Percentiles rank a stretch among this genome's conserved stretches.
Conservation (phyloP, 1,140 invertebrate genomes). For the Amphibalanus amphitrite region DNA sequence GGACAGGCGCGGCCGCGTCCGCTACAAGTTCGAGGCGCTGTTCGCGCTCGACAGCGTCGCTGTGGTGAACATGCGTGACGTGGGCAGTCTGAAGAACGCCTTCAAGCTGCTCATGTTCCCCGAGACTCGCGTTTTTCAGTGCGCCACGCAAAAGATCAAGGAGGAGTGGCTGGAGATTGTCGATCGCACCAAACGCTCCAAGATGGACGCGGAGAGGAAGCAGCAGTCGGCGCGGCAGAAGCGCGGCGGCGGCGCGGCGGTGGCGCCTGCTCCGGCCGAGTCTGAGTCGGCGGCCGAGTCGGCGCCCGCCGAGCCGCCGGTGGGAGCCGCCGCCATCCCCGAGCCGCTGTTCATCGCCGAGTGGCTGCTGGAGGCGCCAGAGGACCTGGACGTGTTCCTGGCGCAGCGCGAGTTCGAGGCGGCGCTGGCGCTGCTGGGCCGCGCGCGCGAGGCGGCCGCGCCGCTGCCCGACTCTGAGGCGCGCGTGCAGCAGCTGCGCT, state of each 20-base stretch:
- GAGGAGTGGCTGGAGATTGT: constrained; percentile 28
- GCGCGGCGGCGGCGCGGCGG: constrained; percentile 12
- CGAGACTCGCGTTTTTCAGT: constrained; percentile 81
- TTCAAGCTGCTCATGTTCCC: constrained; percentile 90
- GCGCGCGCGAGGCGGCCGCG: background rate
- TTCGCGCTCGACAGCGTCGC: constrained; percentile 84
- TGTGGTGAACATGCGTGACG: constrained; percentile 85
- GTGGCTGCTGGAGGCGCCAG: constrained; percentile 79
- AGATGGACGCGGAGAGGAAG: constrained; percentile 11
- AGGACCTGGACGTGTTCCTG: constrained; percentile 89
- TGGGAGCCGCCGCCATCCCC: constrained; percentile 14
- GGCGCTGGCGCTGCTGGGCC: constrained; percentile 49
- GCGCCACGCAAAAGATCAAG: constrained; percentile 40
- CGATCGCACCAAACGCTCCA: background rate
- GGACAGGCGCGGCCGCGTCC: constrained; percentile 53
- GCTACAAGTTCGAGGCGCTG: constrained; percentile 72
- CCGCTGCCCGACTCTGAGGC: background rate
- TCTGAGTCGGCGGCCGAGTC: background rate
- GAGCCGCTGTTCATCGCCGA: constrained; percentile 29
- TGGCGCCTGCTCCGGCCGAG: background rate
- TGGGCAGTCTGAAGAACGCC: constrained; percentile 66
- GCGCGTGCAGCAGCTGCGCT: background rate
- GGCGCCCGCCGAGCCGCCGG: constrained; percentile 16
- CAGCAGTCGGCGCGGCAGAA: constrained; percentile 15
- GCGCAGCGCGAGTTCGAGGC: constrained; percentile 96